Evolutionary conservation across 2,888 invertebrate species (phyloP).

Genomic region (Oeneis ivallda): DNA sequence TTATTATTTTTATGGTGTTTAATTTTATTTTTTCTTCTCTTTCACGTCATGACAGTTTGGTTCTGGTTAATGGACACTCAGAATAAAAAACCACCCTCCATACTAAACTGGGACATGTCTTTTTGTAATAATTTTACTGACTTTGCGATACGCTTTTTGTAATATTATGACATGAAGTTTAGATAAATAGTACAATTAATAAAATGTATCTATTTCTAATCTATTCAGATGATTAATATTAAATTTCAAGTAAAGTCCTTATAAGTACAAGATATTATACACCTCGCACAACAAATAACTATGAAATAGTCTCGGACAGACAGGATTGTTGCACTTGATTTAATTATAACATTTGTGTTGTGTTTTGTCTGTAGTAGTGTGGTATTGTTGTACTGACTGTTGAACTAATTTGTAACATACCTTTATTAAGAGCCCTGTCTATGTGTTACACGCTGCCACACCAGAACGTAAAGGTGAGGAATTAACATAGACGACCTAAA

Average conservation of each 20-base stretch:
- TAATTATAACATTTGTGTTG: constrained; percentile 11
- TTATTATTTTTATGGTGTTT: no score
- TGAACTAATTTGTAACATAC: constrained; percentile 35
- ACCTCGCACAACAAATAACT: not conserved
- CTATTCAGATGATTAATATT: not conserved
- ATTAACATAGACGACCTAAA: not conserved
- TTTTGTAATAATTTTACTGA: not conserved
- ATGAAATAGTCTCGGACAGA: not conserved
- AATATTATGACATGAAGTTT: not conserved
- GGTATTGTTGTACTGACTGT: constrained; percentile 5
- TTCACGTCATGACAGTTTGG: no score
- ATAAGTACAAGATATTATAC: not conserved
- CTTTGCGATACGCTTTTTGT: constrained; percentile 1
- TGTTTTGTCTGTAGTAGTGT: constrained; percentile 33
- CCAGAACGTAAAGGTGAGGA: constrained; percentile 79
- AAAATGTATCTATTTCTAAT: not conserved
- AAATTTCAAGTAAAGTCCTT: no score
- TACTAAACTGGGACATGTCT: no score
- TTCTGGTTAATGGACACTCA: no score
- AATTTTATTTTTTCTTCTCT: no score
- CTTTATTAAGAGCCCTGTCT: constrained; percentile 72
- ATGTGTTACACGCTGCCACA: constrained; percentile 80
- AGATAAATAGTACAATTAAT: not conserved
- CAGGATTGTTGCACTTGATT: not conserved
- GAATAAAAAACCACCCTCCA: no score